Base-by-base conservation (phyloP, 2,797 vertebrate species). In the Dallia pectoralis region DNA sequence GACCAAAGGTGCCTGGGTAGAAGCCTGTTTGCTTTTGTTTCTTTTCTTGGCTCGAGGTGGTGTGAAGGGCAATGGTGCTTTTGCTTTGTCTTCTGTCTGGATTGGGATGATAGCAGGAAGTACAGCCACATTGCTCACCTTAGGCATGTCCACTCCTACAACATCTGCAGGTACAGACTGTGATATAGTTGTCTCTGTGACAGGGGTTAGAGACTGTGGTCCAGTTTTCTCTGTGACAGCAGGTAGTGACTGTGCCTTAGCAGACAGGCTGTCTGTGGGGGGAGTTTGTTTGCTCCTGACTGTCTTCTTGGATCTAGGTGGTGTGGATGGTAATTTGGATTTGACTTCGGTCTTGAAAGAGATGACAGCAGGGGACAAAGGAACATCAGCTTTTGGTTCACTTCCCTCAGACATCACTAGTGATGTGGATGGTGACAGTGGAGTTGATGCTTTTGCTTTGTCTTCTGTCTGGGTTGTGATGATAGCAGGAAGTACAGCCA, bases 1-100 rank as follows among this genome's bases (percentile, higher is more conserved):
- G 12, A 69, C 8, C 29, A 30, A 7, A 49, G 47, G 12, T 29
- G 36, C 27, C 51, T 82, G 61, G 47, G 66, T 59, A 76, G 82
- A 71, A 48, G 77, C 32, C 30, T 16, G 61, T 33, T 12, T 1
- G 7, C 66, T 73, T 67, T 9, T 49, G 36, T 47, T 66, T 71
- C 56, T 36, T 3, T 74, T 56, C n/a, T 25, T 56, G 6, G 30
- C 18, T 2, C 30, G 62, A 33, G 29, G 29, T 2, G 62, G 27
- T 64, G 27, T 33, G 29, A 30, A 33, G 19, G 30, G 19, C 0
- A 7, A 9, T 44, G 7, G 51, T 56, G 51, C 51, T 11, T 56
- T 64, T 7, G 16, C 29, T 32, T 47, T 51, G 51, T 25, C 51
- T 11, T 56, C 51, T 56, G 51, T 56, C 51, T 22, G 51, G n/a